Percentiles rank a stretch among this genome's conserved stretches.
These are phyloP conservation scores for Timema podura DNA, from an alignment of 2,888 invertebrate genomes.

Conservation along the genomic window DNA sequence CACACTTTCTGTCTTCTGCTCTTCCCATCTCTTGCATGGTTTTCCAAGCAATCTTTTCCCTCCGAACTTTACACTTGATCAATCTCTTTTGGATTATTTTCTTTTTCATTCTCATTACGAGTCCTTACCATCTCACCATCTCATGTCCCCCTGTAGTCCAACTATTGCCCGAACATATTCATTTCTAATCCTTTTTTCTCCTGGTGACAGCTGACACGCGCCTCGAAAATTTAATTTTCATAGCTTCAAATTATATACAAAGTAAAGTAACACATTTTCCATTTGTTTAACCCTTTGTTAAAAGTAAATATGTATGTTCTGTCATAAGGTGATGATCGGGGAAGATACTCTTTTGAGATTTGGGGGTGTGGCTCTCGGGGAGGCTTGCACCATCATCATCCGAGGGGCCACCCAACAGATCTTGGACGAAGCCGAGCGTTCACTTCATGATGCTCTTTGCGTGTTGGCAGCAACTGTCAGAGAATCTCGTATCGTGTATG, in stretches of 20 bases:
- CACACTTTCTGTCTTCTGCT: no score
- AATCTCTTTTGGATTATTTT: no score
- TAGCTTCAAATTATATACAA: conserved; percentile 20
- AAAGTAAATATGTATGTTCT: conserved; percentile 18
- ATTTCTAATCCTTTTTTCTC: neutral
- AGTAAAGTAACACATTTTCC: neutral
- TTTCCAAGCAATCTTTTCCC: no score
- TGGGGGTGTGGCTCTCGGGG: conserved; percentile 89
- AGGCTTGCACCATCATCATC: conserved; percentile 95
- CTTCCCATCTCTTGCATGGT: no score
- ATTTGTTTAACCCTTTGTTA: neutral
- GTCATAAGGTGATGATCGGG: conserved; percentile 80
- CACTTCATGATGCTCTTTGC: conserved; percentile 96
- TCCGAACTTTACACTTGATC: no score
- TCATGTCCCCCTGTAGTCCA: neutral
- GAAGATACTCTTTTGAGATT: conserved; percentile 94
- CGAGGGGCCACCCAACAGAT: conserved; percentile 98
- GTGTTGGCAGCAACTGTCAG: conserved; percentile 93
- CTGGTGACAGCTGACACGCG: no score
- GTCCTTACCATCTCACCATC: neutral
- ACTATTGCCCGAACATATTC: neutral
- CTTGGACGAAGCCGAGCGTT: conserved; percentile 97
- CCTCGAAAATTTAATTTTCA: conserved; percentile 14
- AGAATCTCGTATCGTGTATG: conserved; percentile 86
- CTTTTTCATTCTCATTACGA: no score